Evolutionary conservation across 2,888 invertebrate genomes (phyloP), one percentile per base, ranked within the genome.

Genomic region (Nezara viridula): DNA sequence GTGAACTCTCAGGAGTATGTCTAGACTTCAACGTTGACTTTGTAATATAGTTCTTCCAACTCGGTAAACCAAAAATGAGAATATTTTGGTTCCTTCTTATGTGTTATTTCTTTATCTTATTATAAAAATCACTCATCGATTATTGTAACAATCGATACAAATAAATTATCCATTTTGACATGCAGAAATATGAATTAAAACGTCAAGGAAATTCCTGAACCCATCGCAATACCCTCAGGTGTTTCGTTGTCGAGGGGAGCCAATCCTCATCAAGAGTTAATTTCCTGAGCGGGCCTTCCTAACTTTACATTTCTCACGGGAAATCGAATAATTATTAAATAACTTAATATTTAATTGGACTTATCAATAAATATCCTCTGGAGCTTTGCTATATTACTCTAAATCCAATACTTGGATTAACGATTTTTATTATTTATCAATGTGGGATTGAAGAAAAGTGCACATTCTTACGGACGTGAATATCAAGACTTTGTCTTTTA

Each of bases 201-300:
- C 32, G 5, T 21, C 1, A 73, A 73, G 66, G 66, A 73, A 73
- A 73, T 37, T 73, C 66, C 66, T 32, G 19, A 73, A 73, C 37
- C 37, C 5, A 73, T 19, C 0, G 66, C 19, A 7, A 37, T 37
- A 5, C 32, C 66, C 66, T 16, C 66, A 73, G 66, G 66, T 60
- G 60, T 7, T 55, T 55, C n/a, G n/a, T 55, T 55, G 24, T 9
- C 27, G 21, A 19, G 66, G 81, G 81, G 81, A 24, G 14, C 37
- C 4, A 12, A 81, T 81, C 9, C 81, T 24, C 47, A 81, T 81
- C 81, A 81, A 81, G 81, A 3, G 81, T 81, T 81, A 81, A 81
- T 81, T 81, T 81, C 81, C 81, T 81, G 81, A 81, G 44, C 44
- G n/a, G 81, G 24, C 81, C 81, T 81, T n/a, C 44, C 81, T 21